A percentile compares a stretch with the other conserved stretches of the same genome.
These are phyloP conservation scores for Dicranocentrus wangi DNA, from an alignment of 2,888 invertebrate species.

Conservation along the genomic window DNA sequence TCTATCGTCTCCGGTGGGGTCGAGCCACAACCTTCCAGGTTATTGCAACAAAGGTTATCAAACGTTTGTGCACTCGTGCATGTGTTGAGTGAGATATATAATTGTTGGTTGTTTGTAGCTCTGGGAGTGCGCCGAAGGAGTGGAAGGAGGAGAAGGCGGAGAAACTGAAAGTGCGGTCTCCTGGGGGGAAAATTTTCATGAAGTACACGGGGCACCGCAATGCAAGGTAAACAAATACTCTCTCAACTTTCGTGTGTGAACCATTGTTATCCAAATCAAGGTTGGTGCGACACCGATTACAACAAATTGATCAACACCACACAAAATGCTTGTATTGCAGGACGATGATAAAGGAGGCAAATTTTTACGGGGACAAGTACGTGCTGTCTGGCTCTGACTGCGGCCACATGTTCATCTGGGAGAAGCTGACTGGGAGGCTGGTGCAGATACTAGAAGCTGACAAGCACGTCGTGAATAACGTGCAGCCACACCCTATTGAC, in stretches of 20 bases:
- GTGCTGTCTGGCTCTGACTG: slow-evolving; percentile 96
- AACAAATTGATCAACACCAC: too few relatives aligned
- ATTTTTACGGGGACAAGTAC: slow-evolving; percentile 93
- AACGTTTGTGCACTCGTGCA: background rate
- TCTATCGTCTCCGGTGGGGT: background rate
- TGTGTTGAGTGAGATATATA: too few relatives aligned
- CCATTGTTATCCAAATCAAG: too few relatives aligned
- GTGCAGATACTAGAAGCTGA: slow-evolving; percentile 92
- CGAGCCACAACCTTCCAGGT: slow-evolving; percentile 37
- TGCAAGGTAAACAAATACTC: slow-evolving; percentile 78
- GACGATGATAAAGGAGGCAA: slow-evolving; percentile 83
- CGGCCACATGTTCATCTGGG: slow-evolving; percentile 90
- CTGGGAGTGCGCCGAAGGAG: slow-evolving; percentile 3
- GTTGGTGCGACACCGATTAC: too few relatives aligned
- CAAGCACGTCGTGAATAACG: slow-evolving; percentile 89
- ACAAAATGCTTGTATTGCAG: background rate
- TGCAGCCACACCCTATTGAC: slow-evolving; percentile 87
- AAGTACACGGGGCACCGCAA: slow-evolving; percentile 87
- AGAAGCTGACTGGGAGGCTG: slow-evolving; percentile 87
- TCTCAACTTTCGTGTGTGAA: slow-evolving; percentile 27
- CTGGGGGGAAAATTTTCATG: slow-evolving; percentile 73
- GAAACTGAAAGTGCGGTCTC: background rate
- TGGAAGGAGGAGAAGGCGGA: slow-evolving; percentile 7
- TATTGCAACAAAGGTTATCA: too few relatives aligned
- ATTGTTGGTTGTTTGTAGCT: too few relatives aligned